phyloP scores from a whole-genome alignment of 2,113 vertebrate species.

The Chaenogobius annularis region DNA sequence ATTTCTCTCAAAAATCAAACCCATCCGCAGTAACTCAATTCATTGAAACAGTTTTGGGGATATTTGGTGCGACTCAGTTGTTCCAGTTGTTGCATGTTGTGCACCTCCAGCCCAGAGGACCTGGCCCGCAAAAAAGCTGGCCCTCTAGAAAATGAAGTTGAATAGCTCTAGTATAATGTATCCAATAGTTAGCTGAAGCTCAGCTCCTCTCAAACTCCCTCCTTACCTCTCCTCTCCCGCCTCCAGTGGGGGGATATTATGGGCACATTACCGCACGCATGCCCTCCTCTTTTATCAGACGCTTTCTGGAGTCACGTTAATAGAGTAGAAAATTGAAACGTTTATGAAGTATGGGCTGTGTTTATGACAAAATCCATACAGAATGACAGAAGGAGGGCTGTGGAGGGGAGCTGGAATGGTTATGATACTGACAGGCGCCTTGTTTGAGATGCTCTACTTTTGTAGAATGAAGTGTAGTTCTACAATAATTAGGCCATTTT shows the following conservation, averaged over 20 bases:
- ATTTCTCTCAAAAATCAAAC: no score
- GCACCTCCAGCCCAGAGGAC: no score
- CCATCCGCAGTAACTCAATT: no score
- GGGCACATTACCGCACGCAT: conserved; percentile 96
- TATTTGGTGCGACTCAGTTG: no score
- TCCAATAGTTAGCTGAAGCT: no score
- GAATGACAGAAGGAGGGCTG: conserved; percentile 81
- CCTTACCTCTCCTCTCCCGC: conserved; percentile 73
- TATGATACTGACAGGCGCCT: conserved; percentile 81
- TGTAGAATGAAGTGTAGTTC: not conserved
- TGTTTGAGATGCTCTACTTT: not conserved
- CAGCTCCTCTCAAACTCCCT: not conserved
- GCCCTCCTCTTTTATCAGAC: conserved; percentile 96
- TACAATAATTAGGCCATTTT: not conserved
- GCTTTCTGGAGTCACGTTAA: conserved; percentile 98
- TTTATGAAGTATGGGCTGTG: conserved; percentile 99
- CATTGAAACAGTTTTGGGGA: no score
- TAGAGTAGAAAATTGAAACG: conserved; percentile 99
- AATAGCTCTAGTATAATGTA: no score
- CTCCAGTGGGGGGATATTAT: conserved; percentile 90
- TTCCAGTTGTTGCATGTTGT: no score
- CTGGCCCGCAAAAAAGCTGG: no score
- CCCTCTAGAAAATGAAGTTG: no score
- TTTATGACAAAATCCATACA: conserved; percentile 99
- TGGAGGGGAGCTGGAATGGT: conserved; percentile 87